Percentiles rank a stretch among this genome's conserved stretches.
These are phyloP conservation scores for Lithobates pipiens DNA, from an alignment of 2,797 vertebrate genomes.

Conservation along the genomic window DNA sequence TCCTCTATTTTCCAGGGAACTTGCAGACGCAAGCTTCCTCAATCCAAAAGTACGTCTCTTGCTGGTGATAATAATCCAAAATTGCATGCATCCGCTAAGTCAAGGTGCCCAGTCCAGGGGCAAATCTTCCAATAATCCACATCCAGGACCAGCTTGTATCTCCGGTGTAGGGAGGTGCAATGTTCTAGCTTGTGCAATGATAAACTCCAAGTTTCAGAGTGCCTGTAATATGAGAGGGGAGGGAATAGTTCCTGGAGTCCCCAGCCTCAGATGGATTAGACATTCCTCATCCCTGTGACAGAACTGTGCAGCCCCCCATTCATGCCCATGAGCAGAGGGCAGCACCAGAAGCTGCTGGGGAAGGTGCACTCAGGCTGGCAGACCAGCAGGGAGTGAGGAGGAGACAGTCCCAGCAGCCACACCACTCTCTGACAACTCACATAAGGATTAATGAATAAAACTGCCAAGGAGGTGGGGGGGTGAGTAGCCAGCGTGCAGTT, in stretches of 20 bases:
- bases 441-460: constrained; percentile 25
- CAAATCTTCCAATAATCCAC: background rate
- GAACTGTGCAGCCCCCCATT: constrained; percentile 16
- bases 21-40: constrained; percentile 4
- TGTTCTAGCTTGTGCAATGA: background rate
- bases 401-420: background rate
- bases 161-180: no score
- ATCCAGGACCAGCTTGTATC: no score
- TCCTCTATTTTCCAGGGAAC: background rate
- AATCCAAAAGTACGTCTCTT: background rate
- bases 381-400: constrained; percentile 12
- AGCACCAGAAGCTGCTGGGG: constrained; percentile 7
- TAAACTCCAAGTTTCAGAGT: background rate
- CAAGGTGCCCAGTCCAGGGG: background rate
- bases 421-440: constrained; percentile 27
- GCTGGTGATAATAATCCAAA: background rate
- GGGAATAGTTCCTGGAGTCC: background rate
- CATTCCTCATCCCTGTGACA: constrained; percentile 46
- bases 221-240: background rate
- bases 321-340: background rate
- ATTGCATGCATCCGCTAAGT: background rate
- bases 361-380: constrained; percentile 1
- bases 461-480: background rate
- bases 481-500: background rate
- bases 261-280: constrained; percentile 12